Conservation (phyloP, 2,797 vertebrate genomes). For the Oceanodroma leucorhoa region DNA sequence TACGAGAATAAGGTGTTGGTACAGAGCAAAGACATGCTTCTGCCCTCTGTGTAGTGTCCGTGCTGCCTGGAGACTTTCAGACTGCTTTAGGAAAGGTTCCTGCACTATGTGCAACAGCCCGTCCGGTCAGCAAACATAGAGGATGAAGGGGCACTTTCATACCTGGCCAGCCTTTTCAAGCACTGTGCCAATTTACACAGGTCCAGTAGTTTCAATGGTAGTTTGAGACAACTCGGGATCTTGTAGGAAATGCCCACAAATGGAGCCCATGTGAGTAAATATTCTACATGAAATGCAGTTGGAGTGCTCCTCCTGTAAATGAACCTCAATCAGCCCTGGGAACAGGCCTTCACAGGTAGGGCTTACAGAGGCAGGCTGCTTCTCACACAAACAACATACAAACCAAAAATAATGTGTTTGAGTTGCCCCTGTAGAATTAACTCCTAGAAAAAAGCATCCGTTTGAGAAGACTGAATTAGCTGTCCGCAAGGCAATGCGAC, state of each 20-base stretch:
- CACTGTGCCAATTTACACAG: neutral
- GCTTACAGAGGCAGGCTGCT: neutral
- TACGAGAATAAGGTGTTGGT: neutral
- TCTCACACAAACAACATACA: neutral
- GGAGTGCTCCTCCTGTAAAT: neutral
- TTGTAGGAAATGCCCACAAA: neutral
- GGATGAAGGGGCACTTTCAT: neutral
- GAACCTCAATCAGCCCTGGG: neutral
- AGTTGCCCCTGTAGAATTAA: neutral
- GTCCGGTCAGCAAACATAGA: fast-evolving
- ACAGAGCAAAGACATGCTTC: neutral
- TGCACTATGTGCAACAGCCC: neutral
- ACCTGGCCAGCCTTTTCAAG: neutral
- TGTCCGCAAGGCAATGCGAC: fast-evolving
- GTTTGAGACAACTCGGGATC: neutral
- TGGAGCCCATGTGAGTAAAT: neutral
- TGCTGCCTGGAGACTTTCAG: neutral
- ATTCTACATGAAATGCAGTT: neutral
- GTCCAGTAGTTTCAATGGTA: neutral
- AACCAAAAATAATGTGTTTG: neutral
- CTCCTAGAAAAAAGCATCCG: neutral
- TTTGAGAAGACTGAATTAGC: neutral
- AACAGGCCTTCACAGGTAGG: neutral
- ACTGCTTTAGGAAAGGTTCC: neutral
- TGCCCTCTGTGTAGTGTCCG: neutral